These are phyloP conservation scores for Eriosoma lanigerum DNA, from an alignment of 1,140 invertebrate species.

Conservation along the genomic window DNA sequence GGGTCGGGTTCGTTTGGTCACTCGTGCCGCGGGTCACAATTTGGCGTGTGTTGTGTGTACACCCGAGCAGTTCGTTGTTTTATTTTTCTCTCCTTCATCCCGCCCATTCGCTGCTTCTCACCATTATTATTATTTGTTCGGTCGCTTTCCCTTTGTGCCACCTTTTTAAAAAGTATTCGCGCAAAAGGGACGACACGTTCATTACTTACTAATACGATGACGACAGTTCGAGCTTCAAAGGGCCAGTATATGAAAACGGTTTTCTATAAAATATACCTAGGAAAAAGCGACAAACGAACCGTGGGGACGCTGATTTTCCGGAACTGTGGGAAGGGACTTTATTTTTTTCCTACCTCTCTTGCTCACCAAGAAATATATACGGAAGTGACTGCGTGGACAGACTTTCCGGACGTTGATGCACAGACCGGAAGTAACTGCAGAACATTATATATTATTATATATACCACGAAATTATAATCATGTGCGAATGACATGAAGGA, in stretches of 20 bases:
- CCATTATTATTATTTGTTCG: constrained; percentile 30
- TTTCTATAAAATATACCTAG: too few species aligned
- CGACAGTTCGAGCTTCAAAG: background rate
- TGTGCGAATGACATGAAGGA: background rate
- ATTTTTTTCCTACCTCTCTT: background rate
- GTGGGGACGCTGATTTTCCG: constrained; percentile 37
- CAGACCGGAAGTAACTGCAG: background rate
- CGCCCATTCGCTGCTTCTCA: background rate
- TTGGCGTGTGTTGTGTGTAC: background rate
- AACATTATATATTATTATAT: background rate
- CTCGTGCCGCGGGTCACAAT: background rate
- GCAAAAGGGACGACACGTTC: constrained; percentile 34
- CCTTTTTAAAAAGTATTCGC: background rate
- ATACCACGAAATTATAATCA: background rate
- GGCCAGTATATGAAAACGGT: background rate
- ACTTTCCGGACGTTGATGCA: background rate
- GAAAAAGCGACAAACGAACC: background rate
- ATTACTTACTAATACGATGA: background rate
- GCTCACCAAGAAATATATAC: background rate
- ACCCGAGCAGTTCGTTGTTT: background rate
- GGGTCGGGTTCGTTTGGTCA: constrained; percentile 5
- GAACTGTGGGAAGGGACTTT: constrained; percentile 11
- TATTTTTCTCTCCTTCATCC: background rate
- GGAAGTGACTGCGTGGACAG: background rate
- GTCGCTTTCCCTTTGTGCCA: background rate